phyloP scores from a whole-genome alignment of 1,140 invertebrate genomes.

The Ganaspis sp. region DNA sequence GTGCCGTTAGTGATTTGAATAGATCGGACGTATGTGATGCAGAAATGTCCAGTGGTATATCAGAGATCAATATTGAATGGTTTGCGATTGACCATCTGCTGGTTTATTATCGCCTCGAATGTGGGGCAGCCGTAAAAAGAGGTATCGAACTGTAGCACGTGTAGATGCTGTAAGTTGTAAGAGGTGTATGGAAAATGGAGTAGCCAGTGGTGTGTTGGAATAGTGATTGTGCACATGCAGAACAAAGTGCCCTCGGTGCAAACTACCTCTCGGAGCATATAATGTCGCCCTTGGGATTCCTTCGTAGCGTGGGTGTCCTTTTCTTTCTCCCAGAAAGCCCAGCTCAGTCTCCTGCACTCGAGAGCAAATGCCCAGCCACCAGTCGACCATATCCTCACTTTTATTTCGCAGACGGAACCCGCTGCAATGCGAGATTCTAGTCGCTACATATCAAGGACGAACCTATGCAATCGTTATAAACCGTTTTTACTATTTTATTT shows the following conservation, averaged over 20 bases:
- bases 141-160: background rate
- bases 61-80: background rate
- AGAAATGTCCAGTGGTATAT: background rate
- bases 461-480: too few species aligned
- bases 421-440: background rate
- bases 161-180: background rate
- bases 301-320: conserved; percentile 19
- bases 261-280: conserved; percentile 32
- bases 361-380: background rate
- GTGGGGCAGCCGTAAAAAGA: background rate
- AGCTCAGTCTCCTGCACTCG: background rate
- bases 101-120: background rate
- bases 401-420: background rate
- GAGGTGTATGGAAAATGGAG: background rate
- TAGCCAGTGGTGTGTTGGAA: background rate
- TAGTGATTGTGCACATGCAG: background rate
- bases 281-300: conserved; percentile 20
- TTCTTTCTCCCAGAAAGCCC: conserved; percentile 22
- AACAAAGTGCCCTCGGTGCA: background rate
- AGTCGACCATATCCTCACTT: conserved; percentile 4
- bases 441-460: background rate
- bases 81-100: background rate
- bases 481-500: too few species aligned
- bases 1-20: conserved; percentile 5
- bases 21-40: background rate